Evolutionary conservation across 2,113 vertebrate species (phyloP), one percentile per base, ranked within the genome.

Genomic region (Xenus cinereus): DNA sequence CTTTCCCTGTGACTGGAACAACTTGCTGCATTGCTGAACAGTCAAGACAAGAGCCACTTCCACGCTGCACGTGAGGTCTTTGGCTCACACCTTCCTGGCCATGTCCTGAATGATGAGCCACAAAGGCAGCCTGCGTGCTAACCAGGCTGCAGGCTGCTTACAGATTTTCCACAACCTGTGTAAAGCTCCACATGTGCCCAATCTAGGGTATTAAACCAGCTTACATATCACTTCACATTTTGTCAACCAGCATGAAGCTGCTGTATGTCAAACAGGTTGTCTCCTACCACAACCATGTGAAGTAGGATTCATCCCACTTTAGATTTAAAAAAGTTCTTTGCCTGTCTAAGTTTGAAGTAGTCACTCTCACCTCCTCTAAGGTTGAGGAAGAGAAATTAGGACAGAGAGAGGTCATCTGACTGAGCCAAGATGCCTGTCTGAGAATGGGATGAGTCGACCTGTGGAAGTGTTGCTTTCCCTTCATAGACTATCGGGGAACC

Each of bases 1-100:
- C 9, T 75, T 83, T 50, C 43, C 8, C 32, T 48, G 9, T 67
- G 41, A 50, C 6, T 50, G 26, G n/a, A 43, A 28, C 26, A 60
- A 46, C 50, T 80, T 89, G 24, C 64, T 89, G 28, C 57, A 46
- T 9, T 67, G 27, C 33, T 68, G 71, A 75, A 62, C 26, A 5
- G 2, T 56, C 4, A 18, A 62, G 66, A 22, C 0, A 0, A 77
- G 43, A 51, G 13, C 17, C 28, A 27, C 20, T 50, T 68, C 22
- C 43, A 14, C 51, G 28, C 12, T 51, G 41, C 33, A 32, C 5
- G 7, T 19, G 22, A 62, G 14, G 7, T 46, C 33, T 57, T 79
- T 22, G 33, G 21, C 46, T 93, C 21, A 41, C 7, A 1, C 21
- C 28, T 63, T 69, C 43, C 27, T 51, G 43, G 32, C 33, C 1